These are phyloP conservation scores for Tachysurus vachellii DNA, from an alignment of 2,113 vertebrate species.

Conservation along the genomic window DNA sequence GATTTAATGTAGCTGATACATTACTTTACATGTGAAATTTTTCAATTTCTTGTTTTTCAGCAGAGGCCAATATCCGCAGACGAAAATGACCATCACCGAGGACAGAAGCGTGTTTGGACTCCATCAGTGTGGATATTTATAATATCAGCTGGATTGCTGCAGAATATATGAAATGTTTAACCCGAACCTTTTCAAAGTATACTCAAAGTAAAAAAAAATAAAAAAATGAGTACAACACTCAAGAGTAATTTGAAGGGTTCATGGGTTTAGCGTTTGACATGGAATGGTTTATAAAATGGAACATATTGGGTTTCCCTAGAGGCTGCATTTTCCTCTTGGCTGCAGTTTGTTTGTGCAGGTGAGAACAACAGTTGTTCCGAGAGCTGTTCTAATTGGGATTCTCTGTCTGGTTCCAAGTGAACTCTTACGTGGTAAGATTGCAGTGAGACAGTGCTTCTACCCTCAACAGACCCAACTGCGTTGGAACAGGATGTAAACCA, in stretches of 20 bases:
- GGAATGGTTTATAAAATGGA: background rate
- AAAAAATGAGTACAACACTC: background rate
- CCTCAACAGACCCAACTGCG: background rate
- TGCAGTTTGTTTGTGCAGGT: background rate
- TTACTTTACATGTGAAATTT: background rate
- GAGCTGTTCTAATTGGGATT: background rate
- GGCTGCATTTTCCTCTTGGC: background rate
- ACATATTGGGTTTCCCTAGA: background rate
- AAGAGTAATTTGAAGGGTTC: background rate
- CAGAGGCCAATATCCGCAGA: constrained; percentile 65
- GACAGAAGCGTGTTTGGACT: constrained; percentile 12
- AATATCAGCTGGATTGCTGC: background rate
- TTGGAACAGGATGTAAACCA: background rate
- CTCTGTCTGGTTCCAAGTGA: background rate
- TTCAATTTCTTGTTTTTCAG: constrained; percentile 58
- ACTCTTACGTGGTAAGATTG: background rate
- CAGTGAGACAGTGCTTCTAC: background rate
- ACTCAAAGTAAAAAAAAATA: background rate
- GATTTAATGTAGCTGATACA: background rate
- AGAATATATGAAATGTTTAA: background rate
- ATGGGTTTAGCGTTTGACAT: background rate
- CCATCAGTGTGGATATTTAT: background rate
- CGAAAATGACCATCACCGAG: constrained; percentile 53
- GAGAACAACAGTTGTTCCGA: background rate
- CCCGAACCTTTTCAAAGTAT: background rate